A percentile compares a stretch with the other conserved stretches of the same genome.
phyloP scores from a whole-genome alignment of 2,797 vertebrate species.

The Rousettus madagascariensis region DNA sequence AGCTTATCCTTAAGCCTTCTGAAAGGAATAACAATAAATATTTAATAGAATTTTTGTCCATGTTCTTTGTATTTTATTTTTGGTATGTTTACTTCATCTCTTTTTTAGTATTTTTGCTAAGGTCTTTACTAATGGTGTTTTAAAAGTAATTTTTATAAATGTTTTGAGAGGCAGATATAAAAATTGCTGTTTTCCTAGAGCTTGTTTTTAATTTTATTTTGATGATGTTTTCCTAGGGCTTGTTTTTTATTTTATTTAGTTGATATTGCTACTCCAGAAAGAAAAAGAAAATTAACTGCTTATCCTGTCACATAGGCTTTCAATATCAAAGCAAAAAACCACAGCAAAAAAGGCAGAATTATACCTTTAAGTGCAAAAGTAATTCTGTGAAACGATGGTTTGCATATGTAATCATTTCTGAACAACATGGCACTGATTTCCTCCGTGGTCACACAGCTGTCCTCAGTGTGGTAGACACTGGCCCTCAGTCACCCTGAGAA shows the following conservation, averaged over 20 bases:
- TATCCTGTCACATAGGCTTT: background rate
- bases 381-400: background rate
- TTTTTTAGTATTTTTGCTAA: background rate
- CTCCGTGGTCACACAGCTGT: background rate
- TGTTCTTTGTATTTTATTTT: background rate
- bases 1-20: background rate
- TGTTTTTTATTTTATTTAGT: background rate
- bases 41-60: background rate
- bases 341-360: background rate
- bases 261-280: background rate
- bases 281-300: background rate
- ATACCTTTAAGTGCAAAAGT: background rate
- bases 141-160: slow-evolving; percentile 13
- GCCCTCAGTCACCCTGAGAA: background rate
- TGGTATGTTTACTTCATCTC: background rate
- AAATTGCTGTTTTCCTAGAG: background rate
- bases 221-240: background rate
- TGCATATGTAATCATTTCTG: background rate
- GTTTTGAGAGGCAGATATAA: background rate
- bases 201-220: background rate
- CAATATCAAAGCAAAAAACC: slow-evolving; percentile 3
- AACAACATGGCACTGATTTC: background rate
- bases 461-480: background rate
- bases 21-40: background rate
- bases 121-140: background rate